Evolutionary conservation across 92 coral and sea anemone genomes (phyloP).

Genomic region (Isaurus tuberculatus): DNA sequence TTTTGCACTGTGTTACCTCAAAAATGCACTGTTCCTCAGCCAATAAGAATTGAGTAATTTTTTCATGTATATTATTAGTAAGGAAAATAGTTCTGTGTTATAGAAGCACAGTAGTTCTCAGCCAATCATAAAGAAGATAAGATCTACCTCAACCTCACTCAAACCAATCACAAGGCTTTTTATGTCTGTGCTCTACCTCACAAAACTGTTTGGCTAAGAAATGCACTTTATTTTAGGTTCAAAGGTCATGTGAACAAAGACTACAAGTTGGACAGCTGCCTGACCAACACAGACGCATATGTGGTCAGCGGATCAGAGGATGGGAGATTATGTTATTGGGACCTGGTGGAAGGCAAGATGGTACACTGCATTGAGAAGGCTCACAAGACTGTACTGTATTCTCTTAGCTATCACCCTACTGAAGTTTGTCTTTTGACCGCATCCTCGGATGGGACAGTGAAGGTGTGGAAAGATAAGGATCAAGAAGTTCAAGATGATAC

Average conservation of each 20-base stretch:
- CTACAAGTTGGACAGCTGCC: slow-evolving; percentile 93
- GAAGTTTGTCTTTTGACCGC: slow-evolving; percentile 83
- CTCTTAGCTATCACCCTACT: slow-evolving; percentile 89
- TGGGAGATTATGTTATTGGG: slow-evolving; percentile 93
- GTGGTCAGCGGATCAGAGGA: slow-evolving; percentile 95
- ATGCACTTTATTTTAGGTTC: slow-evolving; percentile 76
- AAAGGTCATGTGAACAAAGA: slow-evolving; percentile 92
- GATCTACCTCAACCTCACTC: too few species aligned
- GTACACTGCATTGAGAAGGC: slow-evolving; percentile 81
- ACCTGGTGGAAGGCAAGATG: slow-evolving; percentile 90
- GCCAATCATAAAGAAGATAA: too few species aligned
- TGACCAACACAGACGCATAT: slow-evolving; percentile 89
- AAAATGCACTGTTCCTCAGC: too few species aligned
- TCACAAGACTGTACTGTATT: slow-evolving; percentile 78
- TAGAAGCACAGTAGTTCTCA: too few species aligned
- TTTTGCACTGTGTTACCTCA: too few species aligned
- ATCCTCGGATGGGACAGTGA: slow-evolving; percentile 94
- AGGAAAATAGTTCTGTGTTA: too few species aligned
- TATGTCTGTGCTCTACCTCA: too few species aligned
- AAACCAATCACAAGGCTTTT: too few species aligned
- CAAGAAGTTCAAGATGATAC: slow-evolving; percentile 58
- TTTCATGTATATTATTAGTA: too few species aligned
- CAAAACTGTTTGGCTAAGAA: too few species aligned
- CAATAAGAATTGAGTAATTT: too few species aligned
- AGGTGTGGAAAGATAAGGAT: slow-evolving; percentile 87